Base-by-base conservation (phyloP, 2,888 invertebrate species). In the Cephus sareptanus region DNA sequence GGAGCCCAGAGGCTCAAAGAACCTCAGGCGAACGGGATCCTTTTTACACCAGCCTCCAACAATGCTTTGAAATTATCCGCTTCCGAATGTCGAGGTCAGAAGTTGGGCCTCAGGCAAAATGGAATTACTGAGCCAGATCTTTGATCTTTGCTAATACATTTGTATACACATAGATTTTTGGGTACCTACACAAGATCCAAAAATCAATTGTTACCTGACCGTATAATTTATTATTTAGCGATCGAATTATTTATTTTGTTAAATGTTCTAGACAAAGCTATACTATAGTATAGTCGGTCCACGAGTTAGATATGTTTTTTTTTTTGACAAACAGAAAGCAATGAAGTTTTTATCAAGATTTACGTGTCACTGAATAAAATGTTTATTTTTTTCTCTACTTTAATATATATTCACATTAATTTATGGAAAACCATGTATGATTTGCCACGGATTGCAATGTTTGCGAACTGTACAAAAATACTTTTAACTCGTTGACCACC, bases 81-180 rank as follows among this genome's bases (percentile, higher is more conserved):
- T 76, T 70, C 71, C 82, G 82, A 80, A 76, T 80, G 81, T 78
- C 83, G 82, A 82, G 83, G 83, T 83, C 83, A 80, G 79, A 77
- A 79, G 73, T 79, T 74, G 73, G 75, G 79, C 81, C 81, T 79
- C 81, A 80, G 81, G 80, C 76, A 75, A 77, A 80, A 80, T 79
- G 75, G 40, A 56, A 13, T 13, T 31, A 71, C 2, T 13, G 71
- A 31, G 71, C 71, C 71, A 31, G 30, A 71, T 71, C 11, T 30
- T 33, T 9, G 71, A 33, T 71, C 71, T 15, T 56, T 23, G 1
- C 40, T 56, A 23, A 23, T 56, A 9, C 23, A 56, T 9, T 23
- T 56, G 2, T 23, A 56, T 56, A 4, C 4, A 40, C 1, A 6
- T 40, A 4, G 23, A 9, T 56, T 56, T 40, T 56, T 56, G 40